phyloP scores from a whole-genome alignment of 2,888 invertebrate genomes.

The Aphidius colemani region DNA sequence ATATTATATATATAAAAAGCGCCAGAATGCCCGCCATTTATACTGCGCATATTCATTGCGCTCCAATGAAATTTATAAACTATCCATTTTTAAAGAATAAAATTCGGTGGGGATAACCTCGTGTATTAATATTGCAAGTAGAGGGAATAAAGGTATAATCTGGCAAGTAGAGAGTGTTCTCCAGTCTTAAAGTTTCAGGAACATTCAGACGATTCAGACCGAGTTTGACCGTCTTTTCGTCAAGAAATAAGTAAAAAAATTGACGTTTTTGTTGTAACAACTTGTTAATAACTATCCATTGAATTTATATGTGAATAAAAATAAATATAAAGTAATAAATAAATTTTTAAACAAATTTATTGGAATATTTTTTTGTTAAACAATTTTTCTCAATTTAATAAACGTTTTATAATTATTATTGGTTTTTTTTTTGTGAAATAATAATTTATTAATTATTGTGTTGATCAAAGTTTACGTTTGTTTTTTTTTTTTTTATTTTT shows the following conservation, averaged over 20 bases:
- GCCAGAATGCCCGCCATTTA: conserved; percentile 54
- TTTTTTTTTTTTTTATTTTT: not conserved
- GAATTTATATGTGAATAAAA: no score
- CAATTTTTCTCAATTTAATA: no score
- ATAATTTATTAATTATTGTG: not conserved
- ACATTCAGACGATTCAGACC: conserved; percentile 39
- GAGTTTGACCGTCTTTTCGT: conserved; percentile 45
- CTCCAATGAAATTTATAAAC: conserved; percentile 55
- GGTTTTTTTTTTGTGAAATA: not conserved
- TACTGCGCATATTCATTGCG: conserved; percentile 51
- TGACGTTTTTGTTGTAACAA: no score
- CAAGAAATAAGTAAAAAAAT: conserved; percentile 25
- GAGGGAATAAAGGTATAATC: no score
- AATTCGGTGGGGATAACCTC: conserved; percentile 50
- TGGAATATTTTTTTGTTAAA: not conserved
- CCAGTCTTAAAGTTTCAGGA: conserved; percentile 19
- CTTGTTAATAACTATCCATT: no score
- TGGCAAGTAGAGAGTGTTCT: conserved; percentile 32
- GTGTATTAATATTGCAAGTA: conserved; percentile 30
- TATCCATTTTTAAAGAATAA: no score
- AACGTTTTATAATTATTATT: no score
- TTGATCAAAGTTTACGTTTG: conserved; percentile 1
- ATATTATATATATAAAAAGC: not conserved
- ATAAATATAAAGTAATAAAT: not conserved
- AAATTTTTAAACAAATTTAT: not conserved